Percentiles rank a stretch among this genome's conserved stretches.
phyloP scores from a whole-genome alignment of 2,797 vertebrate genomes.

The Helostoma temminkii region DNA sequence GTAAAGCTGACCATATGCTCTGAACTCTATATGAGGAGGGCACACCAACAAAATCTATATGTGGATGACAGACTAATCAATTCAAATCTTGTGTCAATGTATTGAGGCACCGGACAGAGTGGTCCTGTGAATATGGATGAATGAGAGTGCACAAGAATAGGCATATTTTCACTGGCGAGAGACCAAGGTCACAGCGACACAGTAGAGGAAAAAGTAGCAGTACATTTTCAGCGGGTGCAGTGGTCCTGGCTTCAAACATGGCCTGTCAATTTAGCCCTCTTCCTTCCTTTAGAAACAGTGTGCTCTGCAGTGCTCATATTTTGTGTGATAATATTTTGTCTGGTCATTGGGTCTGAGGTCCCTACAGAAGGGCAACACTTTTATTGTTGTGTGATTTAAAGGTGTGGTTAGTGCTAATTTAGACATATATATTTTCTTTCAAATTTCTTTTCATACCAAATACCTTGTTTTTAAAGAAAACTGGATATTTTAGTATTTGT shows the following conservation, averaged over 20 bases:
- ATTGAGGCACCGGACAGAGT: neutral
- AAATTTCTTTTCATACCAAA: too few species aligned
- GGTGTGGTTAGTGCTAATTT: too few species aligned
- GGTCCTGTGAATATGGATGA: neutral
- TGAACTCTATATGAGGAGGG: slow-evolving; percentile 11
- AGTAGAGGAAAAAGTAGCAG: too few species aligned
- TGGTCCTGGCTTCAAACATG: neutral
- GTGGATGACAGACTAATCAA: slow-evolving; percentile 4
- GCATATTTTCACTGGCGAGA: neutral
- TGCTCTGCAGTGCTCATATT: neutral
- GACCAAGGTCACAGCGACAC: neutral
- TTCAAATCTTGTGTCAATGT: neutral
- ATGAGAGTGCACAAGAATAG: neutral
- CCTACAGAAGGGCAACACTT: neutral
- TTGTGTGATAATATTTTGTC: neutral
- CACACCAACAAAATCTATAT: neutral
- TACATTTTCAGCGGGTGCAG: too few species aligned
- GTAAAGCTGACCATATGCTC: slow-evolving; percentile 16
- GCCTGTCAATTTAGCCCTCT: slow-evolving; percentile 2
- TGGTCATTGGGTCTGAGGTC: neutral
- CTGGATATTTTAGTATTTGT: neutral
- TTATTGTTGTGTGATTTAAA: neutral
- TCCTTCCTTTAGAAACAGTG: neutral
- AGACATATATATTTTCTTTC: too few species aligned
- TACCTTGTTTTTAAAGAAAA: neutral